A percentile compares a stretch with the other conserved stretches of the same genome.
phyloP scores from a whole-genome alignment of 1,140 invertebrate genomes.

The Notospermus geniculatus region DNA sequence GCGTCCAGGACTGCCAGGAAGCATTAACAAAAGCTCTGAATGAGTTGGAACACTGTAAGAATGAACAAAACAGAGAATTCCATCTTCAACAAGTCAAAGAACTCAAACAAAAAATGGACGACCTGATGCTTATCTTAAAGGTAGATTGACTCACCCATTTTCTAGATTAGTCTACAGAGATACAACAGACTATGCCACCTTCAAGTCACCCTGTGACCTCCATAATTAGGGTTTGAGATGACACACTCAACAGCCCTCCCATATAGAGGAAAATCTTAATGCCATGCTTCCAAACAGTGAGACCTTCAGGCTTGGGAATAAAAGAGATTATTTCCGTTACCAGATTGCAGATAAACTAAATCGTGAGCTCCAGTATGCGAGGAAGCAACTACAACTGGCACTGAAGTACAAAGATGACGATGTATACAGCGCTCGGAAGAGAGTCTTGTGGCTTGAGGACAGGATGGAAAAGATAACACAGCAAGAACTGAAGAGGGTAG shows the following conservation, averaged over 20 bases:
- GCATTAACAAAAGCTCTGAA: constrained; percentile 32
- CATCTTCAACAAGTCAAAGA: constrained; percentile 31
- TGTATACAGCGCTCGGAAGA: constrained; percentile 41
- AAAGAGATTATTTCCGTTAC: constrained; percentile 12
- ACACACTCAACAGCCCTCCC: neutral
- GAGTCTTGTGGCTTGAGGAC: constrained; percentile 51
- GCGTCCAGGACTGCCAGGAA: constrained; percentile 36
- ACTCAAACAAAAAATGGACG: constrained; percentile 37
- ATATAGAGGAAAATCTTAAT: too few species aligned
- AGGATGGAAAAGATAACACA: constrained; percentile 40
- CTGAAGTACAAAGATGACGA: constrained; percentile 34
- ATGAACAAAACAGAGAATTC: constrained; percentile 24
- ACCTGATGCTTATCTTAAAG: constrained; percentile 39
- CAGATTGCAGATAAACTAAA: constrained; percentile 48
- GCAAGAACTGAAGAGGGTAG: neutral
- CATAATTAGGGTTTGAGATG: too few species aligned
- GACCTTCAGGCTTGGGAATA: too few species aligned
- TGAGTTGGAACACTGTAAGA: constrained; percentile 35
- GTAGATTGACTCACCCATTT: too few species aligned
- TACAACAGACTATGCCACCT: too few species aligned
- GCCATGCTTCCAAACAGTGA: too few species aligned
- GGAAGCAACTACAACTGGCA: constrained; percentile 39
- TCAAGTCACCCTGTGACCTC: too few species aligned
- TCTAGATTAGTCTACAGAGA: too few species aligned
- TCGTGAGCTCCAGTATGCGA: constrained; percentile 41